Conservation (phyloP, 1,140 invertebrate species). For the Neelides sp. region DNA sequence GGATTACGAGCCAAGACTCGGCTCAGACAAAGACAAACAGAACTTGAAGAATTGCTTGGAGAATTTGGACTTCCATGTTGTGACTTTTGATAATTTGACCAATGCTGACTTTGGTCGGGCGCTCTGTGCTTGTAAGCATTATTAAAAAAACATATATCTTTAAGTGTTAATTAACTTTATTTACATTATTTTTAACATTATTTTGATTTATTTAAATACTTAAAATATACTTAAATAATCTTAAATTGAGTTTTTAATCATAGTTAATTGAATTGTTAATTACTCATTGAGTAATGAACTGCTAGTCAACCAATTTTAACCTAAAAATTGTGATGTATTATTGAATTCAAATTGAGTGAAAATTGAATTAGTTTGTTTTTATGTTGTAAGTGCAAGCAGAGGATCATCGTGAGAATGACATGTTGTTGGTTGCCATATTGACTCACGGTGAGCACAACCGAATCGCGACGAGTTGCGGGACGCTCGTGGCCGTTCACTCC, state of each 20-base stretch:
- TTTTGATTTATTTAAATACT: too few relatives aligned
- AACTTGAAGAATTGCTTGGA: slow-evolving; percentile 17
- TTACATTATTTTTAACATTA: too few relatives aligned
- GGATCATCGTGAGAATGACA: slow-evolving; percentile 40
- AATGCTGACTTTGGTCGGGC: slow-evolving; percentile 10
- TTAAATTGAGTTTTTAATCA: too few relatives aligned
- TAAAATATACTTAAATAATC: too few relatives aligned
- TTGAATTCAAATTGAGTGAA: too few relatives aligned
- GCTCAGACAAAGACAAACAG: slow-evolving; percentile 23
- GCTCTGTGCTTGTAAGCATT: too few relatives aligned
- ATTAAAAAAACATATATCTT: too few relatives aligned
- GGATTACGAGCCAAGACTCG: slow-evolving; percentile 33
- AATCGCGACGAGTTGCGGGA: slow-evolving; percentile 39
- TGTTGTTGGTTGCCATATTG: slow-evolving; percentile 40
- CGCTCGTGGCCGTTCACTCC: slow-evolving; percentile 32
- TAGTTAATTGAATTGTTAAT: too few relatives aligned
- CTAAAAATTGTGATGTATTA: too few relatives aligned
- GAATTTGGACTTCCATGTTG: slow-evolving; percentile 22
- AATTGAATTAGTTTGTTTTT: slow-evolving; percentile 18
- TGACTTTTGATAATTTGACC: slow-evolving; percentile 12
- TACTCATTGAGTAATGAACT: too few relatives aligned
- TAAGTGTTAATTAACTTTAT: too few relatives aligned
- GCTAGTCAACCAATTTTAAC: too few relatives aligned
- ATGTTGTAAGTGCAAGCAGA: slow-evolving; percentile 33
- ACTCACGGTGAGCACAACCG: slow-evolving; percentile 43